Percentiles rank a stretch among this genome's conserved stretches.
phyloP scores from a whole-genome alignment of 1,140 invertebrate genomes.

The Cotesia chilonis region DNA sequence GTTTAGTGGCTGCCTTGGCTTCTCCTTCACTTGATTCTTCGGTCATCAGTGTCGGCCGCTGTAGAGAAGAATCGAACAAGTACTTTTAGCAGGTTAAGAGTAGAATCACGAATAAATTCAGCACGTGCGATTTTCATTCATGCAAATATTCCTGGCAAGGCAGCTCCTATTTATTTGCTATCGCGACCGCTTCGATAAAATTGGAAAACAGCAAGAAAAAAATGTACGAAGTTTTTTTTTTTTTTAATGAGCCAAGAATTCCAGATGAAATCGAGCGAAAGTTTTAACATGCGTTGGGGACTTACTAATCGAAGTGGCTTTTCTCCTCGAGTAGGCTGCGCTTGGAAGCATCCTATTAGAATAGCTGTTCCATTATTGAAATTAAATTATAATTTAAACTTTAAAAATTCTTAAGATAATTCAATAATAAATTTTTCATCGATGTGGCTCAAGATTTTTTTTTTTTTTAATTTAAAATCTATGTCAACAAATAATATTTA shows the following conservation, averaged over 20 bases:
- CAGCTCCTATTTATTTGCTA: conserved; percentile 15
- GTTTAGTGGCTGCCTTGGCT: conserved; percentile 41
- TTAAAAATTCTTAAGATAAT: not conserved
- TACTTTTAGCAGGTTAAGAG: not conserved
- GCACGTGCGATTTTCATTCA: conserved; percentile 32
- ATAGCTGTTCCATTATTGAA: not conserved
- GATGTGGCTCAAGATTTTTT: too few species aligned
- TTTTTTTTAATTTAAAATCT: too few species aligned
- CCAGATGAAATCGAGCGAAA: conserved; percentile 19
- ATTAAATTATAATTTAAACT: not conserved
- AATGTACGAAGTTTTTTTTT: conserved; percentile 5
- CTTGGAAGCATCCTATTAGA: not conserved
- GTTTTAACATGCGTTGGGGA: conserved; percentile 10
- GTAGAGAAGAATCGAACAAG: conserved; percentile 32
- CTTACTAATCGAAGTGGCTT: conserved; percentile 17
- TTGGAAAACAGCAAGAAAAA: too few species aligned
- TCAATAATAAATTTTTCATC: too few species aligned
- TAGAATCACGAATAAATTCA: conserved; percentile 16
- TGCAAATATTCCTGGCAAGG: conserved; percentile 34
- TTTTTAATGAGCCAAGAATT: conserved; percentile 14
- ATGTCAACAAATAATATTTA: too few species aligned
- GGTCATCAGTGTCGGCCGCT: conserved; percentile 35
- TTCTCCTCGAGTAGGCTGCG: conserved; percentile 21
- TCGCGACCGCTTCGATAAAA: not conserved
- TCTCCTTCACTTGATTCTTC: conserved; percentile 17